phyloP scores from a whole-genome alignment of 2,888 invertebrate species.

The Zhengitettix transpicula region DNA sequence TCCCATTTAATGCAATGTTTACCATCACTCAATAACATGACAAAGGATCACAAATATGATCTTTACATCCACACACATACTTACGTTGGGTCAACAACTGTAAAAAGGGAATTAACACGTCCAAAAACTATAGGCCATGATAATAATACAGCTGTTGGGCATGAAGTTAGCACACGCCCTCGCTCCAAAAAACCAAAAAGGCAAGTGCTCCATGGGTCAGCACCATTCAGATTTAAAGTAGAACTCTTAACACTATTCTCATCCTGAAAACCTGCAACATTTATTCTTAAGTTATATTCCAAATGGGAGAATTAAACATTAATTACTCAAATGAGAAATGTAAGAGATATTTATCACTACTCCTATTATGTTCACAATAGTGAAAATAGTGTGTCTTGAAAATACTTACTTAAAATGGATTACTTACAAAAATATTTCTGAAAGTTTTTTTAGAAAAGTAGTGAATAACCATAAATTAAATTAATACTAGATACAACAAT shows the following conservation, averaged over 20 bases:
- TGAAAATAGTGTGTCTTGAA: too few species aligned
- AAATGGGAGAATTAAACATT: too few species aligned
- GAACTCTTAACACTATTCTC: conserved; percentile 33
- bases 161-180: conserved; percentile 61
- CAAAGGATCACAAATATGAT: too few species aligned
- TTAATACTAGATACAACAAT: too few species aligned
- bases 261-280: conserved; percentile 27
- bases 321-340: too few species aligned
- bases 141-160: conserved; percentile 72
- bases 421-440: too few species aligned
- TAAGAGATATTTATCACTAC: too few species aligned
- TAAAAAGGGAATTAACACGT: conserved; percentile 76
- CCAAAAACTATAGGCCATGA: conserved; percentile 94
- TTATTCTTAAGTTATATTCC: too few species aligned
- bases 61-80: conserved; percentile 21
- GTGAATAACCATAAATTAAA: too few species aligned
- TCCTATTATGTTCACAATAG: too few species aligned
- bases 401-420: too few species aligned
- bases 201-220: conserved; percentile 84
- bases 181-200: conserved; percentile 79
- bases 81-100: conserved; percentile 88
- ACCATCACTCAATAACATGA: neutral
- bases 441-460: too few species aligned
- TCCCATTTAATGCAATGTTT: neutral
- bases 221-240: conserved; percentile 37